Base-by-base conservation (phyloP, 2,113 vertebrate genomes). In the Pipra filicauda region DNA sequence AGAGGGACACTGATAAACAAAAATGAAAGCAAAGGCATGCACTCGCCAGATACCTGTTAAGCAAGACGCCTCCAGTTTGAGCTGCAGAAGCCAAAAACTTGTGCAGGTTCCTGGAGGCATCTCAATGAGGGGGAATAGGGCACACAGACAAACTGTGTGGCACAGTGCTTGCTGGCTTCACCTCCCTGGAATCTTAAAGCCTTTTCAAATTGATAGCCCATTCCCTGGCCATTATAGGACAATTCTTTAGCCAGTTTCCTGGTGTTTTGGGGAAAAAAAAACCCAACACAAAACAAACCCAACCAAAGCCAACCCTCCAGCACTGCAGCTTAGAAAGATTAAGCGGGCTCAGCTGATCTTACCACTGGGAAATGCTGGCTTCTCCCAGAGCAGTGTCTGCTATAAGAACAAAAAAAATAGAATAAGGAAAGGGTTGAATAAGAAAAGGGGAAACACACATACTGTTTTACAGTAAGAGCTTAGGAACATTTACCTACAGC, bases 21-120 rank as follows among this genome's bases (percentile, higher is more conserved):
- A 66, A 77, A 19, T 2, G 8, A 74, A 58, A 82, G 48, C 31
- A 18, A 46, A 82, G 31, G 33, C 57, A 27, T 23, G 61, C 6
- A 3, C 52, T 43, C 1, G 0, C 67, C 21, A 19, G 41, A 39
- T 23, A 19, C 12, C 23, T 9, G 5, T n/a, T 27, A 18, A 46
- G 66, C 52, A 39, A 73, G 48, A 65, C 18, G 14, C 26, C 2
- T 3, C 0, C 1, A 48, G 28, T 33, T 30, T 19, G 39, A 41
- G 58, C 71, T 61, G 44, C 0, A 2, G 48, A 37, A 71, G 52
- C 28, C 44, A 27, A 35, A 71, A 75, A 30, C 11, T 1, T 7
- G 28, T 4, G 65, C 0, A 1, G 8, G 48, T 3, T 49, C 12
- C 43, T 14, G 39, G 39, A 35, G 26, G 77, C 21, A 46, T 59